phyloP scores from a whole-genome alignment of 2,113 vertebrate species.

The Zingel zingel region DNA sequence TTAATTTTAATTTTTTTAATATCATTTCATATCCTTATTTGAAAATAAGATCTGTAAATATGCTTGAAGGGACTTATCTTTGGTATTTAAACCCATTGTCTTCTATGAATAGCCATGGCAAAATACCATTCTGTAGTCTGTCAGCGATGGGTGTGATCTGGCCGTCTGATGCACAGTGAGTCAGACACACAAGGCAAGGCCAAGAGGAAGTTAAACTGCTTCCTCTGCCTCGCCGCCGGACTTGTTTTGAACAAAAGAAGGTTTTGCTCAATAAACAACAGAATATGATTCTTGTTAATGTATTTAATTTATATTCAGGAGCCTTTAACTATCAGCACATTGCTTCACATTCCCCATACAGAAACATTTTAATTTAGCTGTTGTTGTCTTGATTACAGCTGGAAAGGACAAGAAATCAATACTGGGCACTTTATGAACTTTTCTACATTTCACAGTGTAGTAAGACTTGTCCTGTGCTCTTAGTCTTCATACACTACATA shows the following conservation, averaged over 20 bases:
- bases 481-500: too few species aligned
- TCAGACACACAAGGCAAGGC: constrained; percentile 72
- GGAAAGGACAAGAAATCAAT: not conserved
- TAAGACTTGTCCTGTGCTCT: not conserved
- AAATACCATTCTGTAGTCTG: constrained; percentile 13
- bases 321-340: not conserved
- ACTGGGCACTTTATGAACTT: not conserved
- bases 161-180: constrained; percentile 66
- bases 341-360: not conserved
- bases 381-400: not conserved
- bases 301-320: not conserved
- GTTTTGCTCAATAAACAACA: constrained; percentile 7
- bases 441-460: not conserved
- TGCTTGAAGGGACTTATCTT: not conserved
- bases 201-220: constrained; percentile 72
- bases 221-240: constrained; percentile 68
- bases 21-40: not conserved
- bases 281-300: not conserved
- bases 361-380: not conserved
- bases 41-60: not conserved
- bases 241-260: constrained; percentile 66
- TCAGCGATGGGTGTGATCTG: constrained; percentile 50
- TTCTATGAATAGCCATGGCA: constrained; percentile 60
- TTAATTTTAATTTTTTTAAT: not conserved
- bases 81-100: constrained; percentile 43